These are phyloP conservation scores for Andrena hattorfiana DNA, from an alignment of 2,888 invertebrate species.

Conservation along the genomic window DNA sequence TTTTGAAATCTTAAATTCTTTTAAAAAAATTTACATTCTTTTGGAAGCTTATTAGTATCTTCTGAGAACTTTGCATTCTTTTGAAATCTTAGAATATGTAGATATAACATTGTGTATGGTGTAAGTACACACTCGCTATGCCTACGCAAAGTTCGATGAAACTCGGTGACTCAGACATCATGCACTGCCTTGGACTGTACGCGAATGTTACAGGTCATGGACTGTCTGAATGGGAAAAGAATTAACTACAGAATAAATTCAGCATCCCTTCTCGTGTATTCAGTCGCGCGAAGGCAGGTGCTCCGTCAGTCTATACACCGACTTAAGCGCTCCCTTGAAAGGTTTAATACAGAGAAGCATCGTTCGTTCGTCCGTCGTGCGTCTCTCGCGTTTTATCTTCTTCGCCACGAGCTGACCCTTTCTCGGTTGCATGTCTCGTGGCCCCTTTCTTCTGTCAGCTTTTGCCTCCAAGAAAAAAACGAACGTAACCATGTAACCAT, in stretches of 20 bases:
- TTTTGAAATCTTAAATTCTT: no score
- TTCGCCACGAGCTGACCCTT: slow-evolving; percentile 6
- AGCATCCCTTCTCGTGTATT: slow-evolving; percentile 20
- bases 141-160: no score
- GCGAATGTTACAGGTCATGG: not conserved
- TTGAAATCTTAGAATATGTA: no score
- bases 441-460: slow-evolving; percentile 6
- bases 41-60: no score
- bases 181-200: not conserved
- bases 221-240: slow-evolving; percentile 23
- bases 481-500: not conserved
- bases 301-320: slow-evolving; percentile 16
- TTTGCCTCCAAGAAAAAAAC: not conserved
- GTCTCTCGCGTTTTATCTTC: not conserved
- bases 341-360: slow-evolving; percentile 8
- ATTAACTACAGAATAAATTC: not conserved
- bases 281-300: slow-evolving; percentile 38
- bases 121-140: no score
- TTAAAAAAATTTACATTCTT: no score
- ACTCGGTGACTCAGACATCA: not conserved
- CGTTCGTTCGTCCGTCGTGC: slow-evolving; percentile 27
- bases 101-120: no score
- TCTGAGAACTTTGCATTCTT: no score
- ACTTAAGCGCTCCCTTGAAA: not conserved
- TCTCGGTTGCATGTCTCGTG: not conserved